Conservation (phyloP, 64 coral and sea anemone genomes). For the Montipora cactus region DNA sequence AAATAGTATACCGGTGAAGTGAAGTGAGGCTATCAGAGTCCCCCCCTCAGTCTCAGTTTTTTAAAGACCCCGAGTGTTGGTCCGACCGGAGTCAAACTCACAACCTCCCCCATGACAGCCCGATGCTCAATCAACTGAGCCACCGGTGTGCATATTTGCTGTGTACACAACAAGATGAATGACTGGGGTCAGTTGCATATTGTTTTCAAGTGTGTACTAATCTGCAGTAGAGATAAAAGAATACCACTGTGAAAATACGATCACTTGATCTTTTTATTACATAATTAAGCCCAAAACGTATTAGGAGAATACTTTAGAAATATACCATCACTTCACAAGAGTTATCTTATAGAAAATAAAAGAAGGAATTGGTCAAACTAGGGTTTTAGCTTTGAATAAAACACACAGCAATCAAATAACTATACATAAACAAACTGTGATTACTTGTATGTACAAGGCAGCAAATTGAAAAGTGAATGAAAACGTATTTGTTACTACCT, state of each 20-base stretch:
- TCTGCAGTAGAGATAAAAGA: neutral
- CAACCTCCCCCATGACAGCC: too few species aligned
- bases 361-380: neutral
- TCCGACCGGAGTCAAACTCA: too few species aligned
- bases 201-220: neutral
- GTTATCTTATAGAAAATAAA: neutral
- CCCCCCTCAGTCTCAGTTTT: too few species aligned
- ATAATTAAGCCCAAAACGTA: slow-evolving; percentile 41
- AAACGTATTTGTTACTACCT: neutral
- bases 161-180: too few species aligned
- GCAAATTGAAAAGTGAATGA: neutral
- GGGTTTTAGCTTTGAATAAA: neutral
- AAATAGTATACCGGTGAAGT: too few species aligned
- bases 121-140: too few species aligned
- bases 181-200: too few species aligned
- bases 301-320: slow-evolving; percentile 24
- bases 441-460: slow-evolving; percentile 12
- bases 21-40: too few species aligned
- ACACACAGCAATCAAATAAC: neutral
- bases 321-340: slow-evolving; percentile 26
- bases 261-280: slow-evolving; percentile 44
- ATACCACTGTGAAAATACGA: neutral
- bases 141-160: too few species aligned
- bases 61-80: too few species aligned
- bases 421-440: too few species aligned